phyloP scores from a whole-genome alignment of 2,113 vertebrate genomes.

The Pygoscelis adeliae region DNA sequence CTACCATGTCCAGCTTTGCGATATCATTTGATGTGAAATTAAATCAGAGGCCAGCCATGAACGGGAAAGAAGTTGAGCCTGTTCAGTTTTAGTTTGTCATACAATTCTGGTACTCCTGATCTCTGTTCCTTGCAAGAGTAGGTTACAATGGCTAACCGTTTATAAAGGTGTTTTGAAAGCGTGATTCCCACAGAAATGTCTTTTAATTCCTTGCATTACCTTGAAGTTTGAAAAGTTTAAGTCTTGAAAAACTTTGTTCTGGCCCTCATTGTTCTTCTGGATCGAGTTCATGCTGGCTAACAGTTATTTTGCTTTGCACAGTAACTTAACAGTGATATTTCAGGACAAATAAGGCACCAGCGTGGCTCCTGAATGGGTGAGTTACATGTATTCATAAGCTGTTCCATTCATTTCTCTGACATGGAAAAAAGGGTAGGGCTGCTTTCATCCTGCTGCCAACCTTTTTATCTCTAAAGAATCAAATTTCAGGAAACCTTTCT shows the following conservation, averaged over 20 bases:
- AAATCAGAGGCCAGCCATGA: constrained; percentile 59
- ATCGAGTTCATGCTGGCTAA: constrained; percentile 58
- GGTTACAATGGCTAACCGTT: neutral
- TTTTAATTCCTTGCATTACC: neutral
- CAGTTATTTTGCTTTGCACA: constrained; percentile 42
- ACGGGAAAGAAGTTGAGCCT: neutral
- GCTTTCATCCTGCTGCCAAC: constrained; percentile 69
- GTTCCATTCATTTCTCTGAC: constrained; percentile 63
- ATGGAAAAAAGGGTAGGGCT: constrained; percentile 28
- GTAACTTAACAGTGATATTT: constrained; percentile 75
- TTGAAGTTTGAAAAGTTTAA: neutral
- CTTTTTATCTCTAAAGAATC: constrained; percentile 77
- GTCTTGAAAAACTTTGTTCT: neutral
- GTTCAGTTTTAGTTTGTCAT: neutral
- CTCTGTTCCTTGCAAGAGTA: neutral
- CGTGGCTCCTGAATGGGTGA: constrained; percentile 59
- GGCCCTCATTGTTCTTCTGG: constrained; percentile 53
- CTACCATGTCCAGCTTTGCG: constrained; percentile 60
- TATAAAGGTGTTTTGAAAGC: neutral
- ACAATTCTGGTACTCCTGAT: neutral
- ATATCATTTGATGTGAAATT: constrained; percentile 70
- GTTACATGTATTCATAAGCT: constrained; percentile 54
- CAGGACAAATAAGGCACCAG: constrained; percentile 71
- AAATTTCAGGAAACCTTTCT: constrained; percentile 78
- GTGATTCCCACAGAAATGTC: neutral